These are phyloP conservation scores for Anseranas semipalmata DNA, from an alignment of 2,113 vertebrate species.

Conservation along the genomic window DNA sequence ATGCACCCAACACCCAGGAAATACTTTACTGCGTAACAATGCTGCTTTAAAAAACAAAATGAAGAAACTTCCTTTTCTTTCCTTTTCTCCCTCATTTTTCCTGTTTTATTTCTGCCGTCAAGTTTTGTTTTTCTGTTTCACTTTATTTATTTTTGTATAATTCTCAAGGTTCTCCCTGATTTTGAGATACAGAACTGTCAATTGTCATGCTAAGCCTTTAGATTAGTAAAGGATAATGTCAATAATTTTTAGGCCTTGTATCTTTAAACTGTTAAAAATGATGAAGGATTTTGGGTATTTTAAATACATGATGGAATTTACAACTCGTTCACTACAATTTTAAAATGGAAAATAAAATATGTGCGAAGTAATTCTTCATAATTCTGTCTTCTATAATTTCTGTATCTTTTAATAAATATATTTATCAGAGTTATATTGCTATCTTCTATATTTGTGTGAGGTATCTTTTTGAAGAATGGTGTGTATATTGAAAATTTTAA, in stretches of 20 bases:
- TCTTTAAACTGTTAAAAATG: background rate
- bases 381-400: background rate
- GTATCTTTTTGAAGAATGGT: background rate
- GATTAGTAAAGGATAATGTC: background rate
- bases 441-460: background rate
- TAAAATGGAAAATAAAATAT: background rate
- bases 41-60: background rate
- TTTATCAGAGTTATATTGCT: constrained; percentile 15
- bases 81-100: background rate
- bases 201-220: background rate
- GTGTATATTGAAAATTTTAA: background rate
- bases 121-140: background rate
- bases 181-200: background rate
- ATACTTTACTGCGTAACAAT: background rate
- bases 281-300: background rate
- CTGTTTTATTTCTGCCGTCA: background rate
- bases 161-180: background rate
- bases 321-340: background rate
- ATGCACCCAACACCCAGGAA: background rate
- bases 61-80: background rate
- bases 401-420: constrained; percentile 7
- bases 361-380: background rate
- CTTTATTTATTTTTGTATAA: background rate
- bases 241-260: background rate
- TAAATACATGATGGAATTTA: constrained; percentile 7